Conservation (phyloP, 2,113 vertebrate species). For the Malurus cyaneus region DNA sequence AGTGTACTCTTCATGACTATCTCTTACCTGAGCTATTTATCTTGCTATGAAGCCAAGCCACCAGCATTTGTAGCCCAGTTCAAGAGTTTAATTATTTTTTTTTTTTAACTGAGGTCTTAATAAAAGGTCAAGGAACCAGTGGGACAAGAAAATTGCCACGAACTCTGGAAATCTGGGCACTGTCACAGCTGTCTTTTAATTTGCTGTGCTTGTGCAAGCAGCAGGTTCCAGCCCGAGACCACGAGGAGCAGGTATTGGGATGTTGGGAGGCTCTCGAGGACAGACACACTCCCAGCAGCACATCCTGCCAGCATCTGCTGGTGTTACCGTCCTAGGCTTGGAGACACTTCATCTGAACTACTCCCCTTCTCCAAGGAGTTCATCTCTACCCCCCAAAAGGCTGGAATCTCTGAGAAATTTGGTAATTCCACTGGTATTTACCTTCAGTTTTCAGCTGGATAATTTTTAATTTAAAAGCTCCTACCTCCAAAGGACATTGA, state of each 20-base stretch:
- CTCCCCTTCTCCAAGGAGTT: not conserved
- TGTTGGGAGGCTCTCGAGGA: fast-evolving
- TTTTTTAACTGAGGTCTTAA: conserved; percentile 11
- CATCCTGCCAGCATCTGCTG: not conserved
- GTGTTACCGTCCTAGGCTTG: not conserved
- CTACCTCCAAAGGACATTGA: not conserved
- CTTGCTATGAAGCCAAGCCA: not conserved
- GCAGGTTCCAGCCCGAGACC: fast-evolving
- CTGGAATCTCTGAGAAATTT: not conserved
- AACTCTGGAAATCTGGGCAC: not conserved
- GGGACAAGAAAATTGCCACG: not conserved
- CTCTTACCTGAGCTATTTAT: not conserved
- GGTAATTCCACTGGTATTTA: not conserved
- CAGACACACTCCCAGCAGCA: fast-evolving
- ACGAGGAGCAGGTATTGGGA: fast-evolving
- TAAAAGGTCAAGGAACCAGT: not conserved
- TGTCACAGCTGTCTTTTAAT: not conserved
- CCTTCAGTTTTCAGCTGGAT: not conserved
- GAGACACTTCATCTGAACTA: not conserved
- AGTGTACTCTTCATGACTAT: not conserved
- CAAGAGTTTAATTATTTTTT: not conserved
- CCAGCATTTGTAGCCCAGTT: not conserved
- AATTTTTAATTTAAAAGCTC: not conserved
- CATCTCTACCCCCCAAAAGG: not conserved
- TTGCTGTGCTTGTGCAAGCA: not conserved